A percentile compares a stretch with the other conserved stretches of the same genome.
These are phyloP conservation scores for Passerculus sandwichensis DNA, from an alignment of 2,797 vertebrate species.

Conservation along the genomic window DNA sequence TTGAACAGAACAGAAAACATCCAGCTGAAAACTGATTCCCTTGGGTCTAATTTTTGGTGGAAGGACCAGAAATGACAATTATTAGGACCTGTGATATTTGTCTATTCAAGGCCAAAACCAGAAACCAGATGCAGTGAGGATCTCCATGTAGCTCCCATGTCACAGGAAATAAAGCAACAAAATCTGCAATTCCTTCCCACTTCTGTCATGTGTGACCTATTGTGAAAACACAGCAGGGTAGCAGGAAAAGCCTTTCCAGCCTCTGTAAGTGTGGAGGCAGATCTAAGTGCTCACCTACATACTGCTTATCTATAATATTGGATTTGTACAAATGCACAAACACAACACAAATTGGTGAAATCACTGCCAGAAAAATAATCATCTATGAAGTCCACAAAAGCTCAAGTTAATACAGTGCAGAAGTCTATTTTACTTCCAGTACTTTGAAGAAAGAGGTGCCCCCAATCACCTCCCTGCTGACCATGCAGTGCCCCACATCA, in stretches of 20 bases:
- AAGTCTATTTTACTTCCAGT: neutral
- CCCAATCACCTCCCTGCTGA: neutral
- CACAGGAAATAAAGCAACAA: slow-evolving; percentile 11
- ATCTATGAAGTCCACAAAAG: neutral
- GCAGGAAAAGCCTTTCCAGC: neutral
- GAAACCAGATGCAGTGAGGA: slow-evolving; percentile 17
- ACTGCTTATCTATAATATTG: neutral
- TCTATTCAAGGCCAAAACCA: slow-evolving; percentile 10
- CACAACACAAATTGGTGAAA: neutral
- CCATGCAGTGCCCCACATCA: neutral
- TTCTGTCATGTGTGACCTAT: neutral
- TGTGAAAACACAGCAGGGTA: slow-evolving; percentile 1
- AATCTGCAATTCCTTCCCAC: slow-evolving; percentile 27
- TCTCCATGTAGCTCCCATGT: neutral
- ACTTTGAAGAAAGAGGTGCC: neutral
- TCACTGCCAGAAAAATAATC: neutral
- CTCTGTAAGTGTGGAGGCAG: neutral
- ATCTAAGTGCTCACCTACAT: neutral
- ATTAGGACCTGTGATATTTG: neutral
- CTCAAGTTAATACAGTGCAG: neutral
- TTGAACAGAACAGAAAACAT: neutral
- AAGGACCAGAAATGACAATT: neutral
- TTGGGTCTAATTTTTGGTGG: neutral
- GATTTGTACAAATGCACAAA: neutral
- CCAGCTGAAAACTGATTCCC: slow-evolving; percentile 2